Base-by-base conservation (phyloP, 2,888 invertebrate species). In the Lasioglossum malachurum region DNA sequence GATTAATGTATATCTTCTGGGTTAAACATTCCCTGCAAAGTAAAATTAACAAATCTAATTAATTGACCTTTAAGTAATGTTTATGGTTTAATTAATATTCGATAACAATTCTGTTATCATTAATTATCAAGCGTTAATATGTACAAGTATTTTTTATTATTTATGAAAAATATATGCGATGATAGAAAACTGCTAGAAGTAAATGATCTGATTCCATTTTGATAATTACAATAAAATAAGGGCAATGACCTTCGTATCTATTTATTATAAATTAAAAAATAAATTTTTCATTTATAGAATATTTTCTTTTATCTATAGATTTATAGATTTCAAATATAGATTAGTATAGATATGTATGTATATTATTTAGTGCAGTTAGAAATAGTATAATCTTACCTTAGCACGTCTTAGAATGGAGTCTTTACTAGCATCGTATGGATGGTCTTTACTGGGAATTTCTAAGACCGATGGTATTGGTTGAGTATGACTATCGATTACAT, bases 391-490 rank as follows among this genome's bases (percentile, higher is more conserved):
- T 80, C 76, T 92, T 96, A 98, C 99, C 97, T 97, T 98, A 88
- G 99, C 99, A 94, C 99, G 97, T 95, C 99, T 97, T 88, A 99
- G 96, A 93, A 99, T 99, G 0, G 99, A 99, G 96, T 99, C 99
- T 96, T 99, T 99, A 94, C 98, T 97, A 75, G 99, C 98, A 95
- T 99, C 99, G 95, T 99, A 99, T 0, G 99, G 99, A 95, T 98
- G 97, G 95, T 98, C 98, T 95, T 99, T 99, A 67, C 99, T 99
- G 31, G 99, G 99, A 93, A 99, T 99, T 96, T 99, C 99, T 87
- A 99, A 96, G 4, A 99, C 98, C 8, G 99, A 97, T 23, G 99
- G 99, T 88, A 99, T 97, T 0, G 99, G 99, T 44, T 98, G 97
- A 16, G 97, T 97, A 96, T 99, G 99, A 23, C 97, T 97, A 95